These are phyloP conservation scores for Bombus superbus DNA, from an alignment of 1,140 invertebrate genomes.

Conservation along the genomic window DNA sequence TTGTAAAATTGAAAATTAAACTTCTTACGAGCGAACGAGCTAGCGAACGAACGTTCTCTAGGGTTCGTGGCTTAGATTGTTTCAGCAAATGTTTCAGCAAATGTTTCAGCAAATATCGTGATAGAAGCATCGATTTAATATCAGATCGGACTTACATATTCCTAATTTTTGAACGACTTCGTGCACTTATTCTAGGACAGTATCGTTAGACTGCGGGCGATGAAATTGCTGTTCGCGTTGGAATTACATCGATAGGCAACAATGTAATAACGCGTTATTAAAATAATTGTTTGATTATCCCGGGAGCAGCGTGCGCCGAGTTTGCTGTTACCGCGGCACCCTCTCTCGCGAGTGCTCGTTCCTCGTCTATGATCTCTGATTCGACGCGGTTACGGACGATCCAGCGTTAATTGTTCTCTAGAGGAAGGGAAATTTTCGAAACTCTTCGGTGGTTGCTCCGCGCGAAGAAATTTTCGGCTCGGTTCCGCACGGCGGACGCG, in stretches of 20 bases:
- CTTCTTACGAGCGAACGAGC: no score
- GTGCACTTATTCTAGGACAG: background rate
- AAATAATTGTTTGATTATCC: constrained; percentile 44
- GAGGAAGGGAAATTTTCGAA: background rate
- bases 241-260: constrained; percentile 37
- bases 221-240: constrained; percentile 17
- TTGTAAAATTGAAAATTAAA: no score
- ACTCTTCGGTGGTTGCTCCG: background rate
- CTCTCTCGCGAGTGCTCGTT: background rate
- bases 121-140: constrained; percentile 3
- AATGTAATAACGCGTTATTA: constrained; percentile 48
- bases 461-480: background rate
- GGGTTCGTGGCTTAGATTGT: no score
- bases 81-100: background rate
- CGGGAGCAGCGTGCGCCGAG: background rate
- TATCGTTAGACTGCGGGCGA: constrained; percentile 14
- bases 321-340: background rate
- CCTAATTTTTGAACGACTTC: background rate
- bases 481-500: background rate
- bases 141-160: background rate
- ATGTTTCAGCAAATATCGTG: background rate
- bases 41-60: no score
- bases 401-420: background rate
- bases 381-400: background rate
- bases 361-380: background rate